Percentiles rank a stretch among this genome's conserved stretches.
Evolutionary conservation across 2,113 vertebrate genomes (phyloP).

Genomic region (Sorex fumeus): DNA sequence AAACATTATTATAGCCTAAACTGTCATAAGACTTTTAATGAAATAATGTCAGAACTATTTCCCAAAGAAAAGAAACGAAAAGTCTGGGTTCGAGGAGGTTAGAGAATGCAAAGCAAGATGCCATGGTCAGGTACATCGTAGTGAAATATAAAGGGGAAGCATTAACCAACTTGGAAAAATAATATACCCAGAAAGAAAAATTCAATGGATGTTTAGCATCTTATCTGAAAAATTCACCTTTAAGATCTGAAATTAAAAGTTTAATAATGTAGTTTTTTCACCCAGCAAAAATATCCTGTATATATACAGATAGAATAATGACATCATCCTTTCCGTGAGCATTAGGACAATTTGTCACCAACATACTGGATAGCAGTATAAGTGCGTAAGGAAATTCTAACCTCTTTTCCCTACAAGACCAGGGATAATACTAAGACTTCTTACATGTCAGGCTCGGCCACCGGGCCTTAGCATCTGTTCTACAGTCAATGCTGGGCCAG

Average conservation of each 20-base stretch:
- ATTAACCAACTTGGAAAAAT: slow-evolving; percentile 8
- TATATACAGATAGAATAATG: slow-evolving; percentile 16
- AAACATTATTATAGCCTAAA: too few relatives aligned
- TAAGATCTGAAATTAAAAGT: slow-evolving; percentile 32
- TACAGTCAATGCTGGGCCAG: too few relatives aligned
- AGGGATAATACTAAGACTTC: too few relatives aligned
- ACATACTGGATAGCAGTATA: neutral
- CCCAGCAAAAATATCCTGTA: neutral
- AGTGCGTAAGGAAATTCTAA: slow-evolving; percentile 16
- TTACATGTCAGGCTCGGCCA: too few relatives aligned
- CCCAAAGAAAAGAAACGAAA: slow-evolving; percentile 31
- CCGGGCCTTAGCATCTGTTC: too few relatives aligned
- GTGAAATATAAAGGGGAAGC: slow-evolving; percentile 24
- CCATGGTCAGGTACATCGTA: neutral
- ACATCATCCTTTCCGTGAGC: neutral
- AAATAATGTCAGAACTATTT: slow-evolving; percentile 34
- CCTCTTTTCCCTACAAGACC: neutral
- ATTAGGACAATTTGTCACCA: slow-evolving; percentile 3
- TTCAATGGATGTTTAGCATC: neutral
- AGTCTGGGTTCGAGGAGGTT: slow-evolving; percentile 1
- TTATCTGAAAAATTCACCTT: neutral
- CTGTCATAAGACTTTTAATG: too few relatives aligned
- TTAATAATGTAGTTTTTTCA: slow-evolving; percentile 39
- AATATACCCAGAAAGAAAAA: neutral
- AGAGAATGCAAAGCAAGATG: neutral